Percentiles rank a stretch among this genome's conserved stretches.
These are phyloP conservation scores for Danaus melanippus DNA, from an alignment of 1,140 invertebrate genomes.

Conservation along the genomic window DNA sequence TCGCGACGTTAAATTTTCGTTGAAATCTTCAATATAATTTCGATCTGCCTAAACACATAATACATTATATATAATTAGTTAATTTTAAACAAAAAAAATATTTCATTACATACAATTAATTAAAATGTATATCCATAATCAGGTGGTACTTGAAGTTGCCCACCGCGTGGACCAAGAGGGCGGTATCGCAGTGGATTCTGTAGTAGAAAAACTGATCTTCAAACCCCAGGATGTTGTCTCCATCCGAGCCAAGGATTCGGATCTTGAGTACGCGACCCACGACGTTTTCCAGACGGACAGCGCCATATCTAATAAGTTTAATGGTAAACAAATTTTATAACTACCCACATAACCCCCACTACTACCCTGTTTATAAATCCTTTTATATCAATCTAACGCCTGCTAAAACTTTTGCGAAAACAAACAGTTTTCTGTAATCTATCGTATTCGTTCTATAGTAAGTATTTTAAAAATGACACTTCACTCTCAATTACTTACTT, in stretches of 20 bases:
- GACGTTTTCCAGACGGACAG: conserved; percentile 90
- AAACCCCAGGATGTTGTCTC: conserved; percentile 86
- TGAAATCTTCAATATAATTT: too few species aligned
- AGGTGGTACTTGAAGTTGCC: conserved; percentile 86
- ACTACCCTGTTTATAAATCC: neutral
- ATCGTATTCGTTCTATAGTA: too few species aligned
- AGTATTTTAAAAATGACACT: too few species aligned
- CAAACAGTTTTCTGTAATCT: too few species aligned
- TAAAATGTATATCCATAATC: conserved; percentile 9
- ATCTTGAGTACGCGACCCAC: conserved; percentile 89
- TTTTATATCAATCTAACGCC: neutral
- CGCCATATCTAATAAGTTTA: conserved; percentile 77
- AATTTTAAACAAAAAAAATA: too few species aligned
- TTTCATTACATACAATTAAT: too few species aligned
- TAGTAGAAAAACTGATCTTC: conserved; percentile 89
- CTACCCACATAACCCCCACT: too few species aligned
- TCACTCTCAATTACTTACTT: too few species aligned
- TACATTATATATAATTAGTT: too few species aligned
- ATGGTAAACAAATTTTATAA: conserved; percentile 61
- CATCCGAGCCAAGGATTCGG: conserved; percentile 85
- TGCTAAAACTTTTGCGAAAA: neutral
- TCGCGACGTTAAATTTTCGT: too few species aligned
- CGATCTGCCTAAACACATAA: too few species aligned
- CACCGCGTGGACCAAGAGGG: conserved; percentile 83
- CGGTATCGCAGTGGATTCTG: conserved; percentile 76